Conservation (phyloP, 2,888 invertebrate genomes). For the Lacanobia wlatinum region DNA sequence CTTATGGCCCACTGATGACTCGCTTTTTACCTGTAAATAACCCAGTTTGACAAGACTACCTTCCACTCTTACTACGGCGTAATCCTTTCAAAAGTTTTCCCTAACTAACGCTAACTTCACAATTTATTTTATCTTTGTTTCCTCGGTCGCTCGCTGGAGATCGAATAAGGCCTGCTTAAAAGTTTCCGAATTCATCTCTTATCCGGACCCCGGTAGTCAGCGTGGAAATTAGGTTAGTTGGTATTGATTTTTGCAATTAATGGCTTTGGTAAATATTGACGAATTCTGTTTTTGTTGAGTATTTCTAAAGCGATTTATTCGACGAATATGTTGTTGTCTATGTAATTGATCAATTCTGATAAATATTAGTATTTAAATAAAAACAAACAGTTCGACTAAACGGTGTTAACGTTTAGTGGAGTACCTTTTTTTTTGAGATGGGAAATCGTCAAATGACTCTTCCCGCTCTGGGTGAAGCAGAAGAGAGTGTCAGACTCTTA, state of each 20-base stretch:
- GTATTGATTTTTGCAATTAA: constrained; percentile 54
- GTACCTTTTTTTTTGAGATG: too few species aligned
- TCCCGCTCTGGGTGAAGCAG: too few species aligned
- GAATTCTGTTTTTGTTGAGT: neutral
- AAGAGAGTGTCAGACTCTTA: too few species aligned
- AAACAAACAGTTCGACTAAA: neutral
- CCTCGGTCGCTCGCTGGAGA: constrained; percentile 55
- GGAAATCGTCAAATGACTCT: too few species aligned
- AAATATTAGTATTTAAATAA: neutral
- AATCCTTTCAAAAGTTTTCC: constrained; percentile 65
- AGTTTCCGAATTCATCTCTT: constrained; percentile 66
- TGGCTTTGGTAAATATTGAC: constrained; percentile 20
- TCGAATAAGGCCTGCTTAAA: constrained; percentile 65
- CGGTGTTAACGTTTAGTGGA: neutral
- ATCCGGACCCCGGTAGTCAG: constrained; percentile 43
- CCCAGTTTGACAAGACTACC: constrained; percentile 55
- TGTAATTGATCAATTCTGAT: neutral
- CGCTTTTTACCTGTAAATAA: constrained; percentile 57
- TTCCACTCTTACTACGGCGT: constrained; percentile 48
- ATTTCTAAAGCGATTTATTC: constrained; percentile 3
- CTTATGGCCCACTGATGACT: constrained; percentile 56
- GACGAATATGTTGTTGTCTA: neutral
- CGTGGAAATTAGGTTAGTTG: constrained; percentile 53
- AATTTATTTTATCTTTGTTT: constrained; percentile 69
- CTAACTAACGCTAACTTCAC: constrained; percentile 64